phyloP scores from a whole-genome alignment of 2,113 vertebrate species.

The Anoura caudifer region DNA sequence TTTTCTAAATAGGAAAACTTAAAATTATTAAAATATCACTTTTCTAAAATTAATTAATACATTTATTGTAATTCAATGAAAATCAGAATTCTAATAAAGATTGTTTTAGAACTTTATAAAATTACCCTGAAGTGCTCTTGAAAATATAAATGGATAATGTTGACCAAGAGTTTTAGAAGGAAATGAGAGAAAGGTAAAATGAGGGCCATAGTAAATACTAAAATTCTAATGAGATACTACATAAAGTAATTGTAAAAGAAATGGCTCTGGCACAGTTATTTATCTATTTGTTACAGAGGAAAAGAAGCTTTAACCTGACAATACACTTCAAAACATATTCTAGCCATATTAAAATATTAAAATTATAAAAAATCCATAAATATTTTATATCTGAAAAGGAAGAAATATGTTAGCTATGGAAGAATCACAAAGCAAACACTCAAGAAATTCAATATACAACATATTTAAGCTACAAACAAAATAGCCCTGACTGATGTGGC shows the following conservation, averaged over 20 bases:
- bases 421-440: neutral
- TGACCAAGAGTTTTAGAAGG: neutral
- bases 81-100: neutral
- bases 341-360: constrained; percentile 16
- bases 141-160: neutral
- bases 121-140: neutral
- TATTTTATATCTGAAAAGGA: neutral
- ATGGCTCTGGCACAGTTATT: neutral
- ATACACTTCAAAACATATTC: neutral
- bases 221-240: neutral
- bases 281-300: neutral
- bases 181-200: neutral
- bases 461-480: neutral
- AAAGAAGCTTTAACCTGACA: neutral
- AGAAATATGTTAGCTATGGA: neutral
- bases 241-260: neutral
- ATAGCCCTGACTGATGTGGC: too few relatives aligned
- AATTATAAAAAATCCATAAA: neutral
- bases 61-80: neutral
- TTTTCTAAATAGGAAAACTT: neutral
- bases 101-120: neutral
- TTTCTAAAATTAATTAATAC: neutral
- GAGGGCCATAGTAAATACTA: neutral
- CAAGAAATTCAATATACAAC: neutral
- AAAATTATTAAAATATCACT: neutral